phyloP scores from a whole-genome alignment of 1,140 invertebrate species.

The Diabrotica virgifera region DNA sequence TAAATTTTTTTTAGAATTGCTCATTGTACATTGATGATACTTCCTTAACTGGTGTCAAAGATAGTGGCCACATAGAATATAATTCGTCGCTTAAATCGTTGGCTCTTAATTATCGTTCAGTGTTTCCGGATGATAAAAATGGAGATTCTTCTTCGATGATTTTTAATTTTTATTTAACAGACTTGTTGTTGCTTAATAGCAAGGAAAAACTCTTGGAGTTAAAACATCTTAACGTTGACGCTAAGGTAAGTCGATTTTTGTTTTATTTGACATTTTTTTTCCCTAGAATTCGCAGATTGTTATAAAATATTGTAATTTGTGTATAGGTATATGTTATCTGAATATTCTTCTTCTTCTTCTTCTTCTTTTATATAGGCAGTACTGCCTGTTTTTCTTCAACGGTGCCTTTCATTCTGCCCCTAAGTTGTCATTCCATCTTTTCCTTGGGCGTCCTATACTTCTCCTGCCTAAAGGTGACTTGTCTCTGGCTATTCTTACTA shows the following conservation, averaged over 20 bases:
- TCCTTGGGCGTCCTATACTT: too few relatives aligned
- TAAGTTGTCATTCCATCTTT: too few relatives aligned
- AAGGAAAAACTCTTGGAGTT: conserved; percentile 63
- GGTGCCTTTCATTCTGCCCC: too few relatives aligned
- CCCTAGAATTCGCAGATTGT: too few relatives aligned
- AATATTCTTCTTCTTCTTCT: neutral
- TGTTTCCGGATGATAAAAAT: conserved; percentile 38
- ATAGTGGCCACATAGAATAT: conserved; percentile 58
- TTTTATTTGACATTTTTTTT: too few relatives aligned
- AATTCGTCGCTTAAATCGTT: conserved; percentile 38
- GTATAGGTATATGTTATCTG: too few relatives aligned
- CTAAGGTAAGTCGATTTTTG: conserved; percentile 57
- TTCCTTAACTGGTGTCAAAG: conserved; percentile 62
- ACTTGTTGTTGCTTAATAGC: conserved; percentile 59
- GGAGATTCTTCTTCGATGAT: conserved; percentile 51
- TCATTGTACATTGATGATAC: conserved; percentile 59
- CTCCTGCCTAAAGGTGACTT: too few relatives aligned
- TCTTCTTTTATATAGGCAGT: too few relatives aligned
- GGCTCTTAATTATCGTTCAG: conserved; percentile 53
- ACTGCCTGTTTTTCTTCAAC: too few relatives aligned
- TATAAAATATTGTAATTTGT: too few relatives aligned
- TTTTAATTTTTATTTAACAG: conserved; percentile 63
- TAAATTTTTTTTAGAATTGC: conserved; percentile 38
- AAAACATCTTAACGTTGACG: conserved; percentile 66
- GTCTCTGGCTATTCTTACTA: too few relatives aligned